phyloP scores from a whole-genome alignment of 2,888 invertebrate species.

The Torymus auratus region DNA sequence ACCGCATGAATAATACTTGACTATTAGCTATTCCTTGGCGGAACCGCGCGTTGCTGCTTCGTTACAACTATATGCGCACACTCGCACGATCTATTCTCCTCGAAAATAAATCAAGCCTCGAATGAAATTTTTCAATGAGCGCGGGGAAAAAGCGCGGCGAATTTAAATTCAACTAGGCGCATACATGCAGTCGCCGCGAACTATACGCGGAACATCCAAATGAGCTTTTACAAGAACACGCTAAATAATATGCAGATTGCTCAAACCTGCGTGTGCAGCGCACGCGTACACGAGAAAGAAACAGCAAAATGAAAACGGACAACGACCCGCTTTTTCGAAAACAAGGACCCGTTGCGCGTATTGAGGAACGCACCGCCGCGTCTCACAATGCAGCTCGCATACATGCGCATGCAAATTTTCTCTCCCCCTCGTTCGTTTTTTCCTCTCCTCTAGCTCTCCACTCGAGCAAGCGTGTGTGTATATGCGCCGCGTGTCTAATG shows the following conservation, averaged over 20 bases:
- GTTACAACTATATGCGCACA: too few relatives aligned
- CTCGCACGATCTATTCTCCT: too few relatives aligned
- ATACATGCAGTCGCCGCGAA: too few relatives aligned
- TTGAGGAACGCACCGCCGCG: slow-evolving; percentile 10
- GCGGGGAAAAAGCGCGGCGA: too few relatives aligned
- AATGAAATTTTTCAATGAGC: slow-evolving; percentile 1
- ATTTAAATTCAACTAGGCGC: too few relatives aligned
- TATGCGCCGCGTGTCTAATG: slow-evolving; percentile 33
- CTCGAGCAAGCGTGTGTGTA: not conserved
- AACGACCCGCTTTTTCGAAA: slow-evolving; percentile 22
- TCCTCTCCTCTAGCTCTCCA: not conserved
- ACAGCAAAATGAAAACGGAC: not conserved
- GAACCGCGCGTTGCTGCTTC: too few relatives aligned
- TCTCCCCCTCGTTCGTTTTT: not conserved
- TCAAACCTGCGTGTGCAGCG: too few relatives aligned
- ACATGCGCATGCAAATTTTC: slow-evolving; percentile 31
- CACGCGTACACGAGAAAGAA: too few relatives aligned
- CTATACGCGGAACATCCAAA: not conserved
- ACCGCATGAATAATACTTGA: too few relatives aligned
- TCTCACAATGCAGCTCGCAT: not conserved
- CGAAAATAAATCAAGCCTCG: not conserved
- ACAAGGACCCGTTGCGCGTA: slow-evolving; percentile 5
- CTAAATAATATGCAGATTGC: not conserved
- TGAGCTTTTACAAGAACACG: slow-evolving; percentile 5
- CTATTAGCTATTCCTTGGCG: too few relatives aligned